These are phyloP conservation scores for Acrobeloides nanus DNA, from an alignment of 2,888 invertebrate genomes.

Conservation along the genomic window DNA sequence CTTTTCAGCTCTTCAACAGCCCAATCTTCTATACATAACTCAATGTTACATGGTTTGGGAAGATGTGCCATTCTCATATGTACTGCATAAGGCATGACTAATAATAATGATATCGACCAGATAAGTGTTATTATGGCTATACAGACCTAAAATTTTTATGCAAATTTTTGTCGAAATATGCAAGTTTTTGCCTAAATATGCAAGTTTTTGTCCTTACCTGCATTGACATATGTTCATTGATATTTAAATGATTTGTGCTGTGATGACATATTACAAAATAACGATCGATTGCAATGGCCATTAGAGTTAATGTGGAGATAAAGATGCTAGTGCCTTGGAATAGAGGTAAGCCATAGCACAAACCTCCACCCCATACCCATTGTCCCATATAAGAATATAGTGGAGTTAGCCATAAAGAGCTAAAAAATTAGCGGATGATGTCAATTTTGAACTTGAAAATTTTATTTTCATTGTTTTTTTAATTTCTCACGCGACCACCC, in stretches of 20 bases:
- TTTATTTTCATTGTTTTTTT: slow-evolving; percentile 2
- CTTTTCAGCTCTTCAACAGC: slow-evolving; percentile 67
- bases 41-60: slow-evolving; percentile 59
- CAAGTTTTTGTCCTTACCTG: slow-evolving; percentile 12
- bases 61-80: slow-evolving; percentile 61
- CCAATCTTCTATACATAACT: slow-evolving; percentile 66
- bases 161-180: background rate
- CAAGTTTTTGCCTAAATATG: background rate
- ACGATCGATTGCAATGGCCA: slow-evolving; percentile 91
- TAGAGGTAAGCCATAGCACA: slow-evolving; percentile 87
- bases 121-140: slow-evolving; percentile 75
- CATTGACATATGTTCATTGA: slow-evolving; percentile 16
- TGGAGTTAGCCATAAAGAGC: slow-evolving; percentile 93
- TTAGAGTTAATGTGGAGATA: slow-evolving; percentile 89
- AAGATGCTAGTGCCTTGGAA: slow-evolving; percentile 85
- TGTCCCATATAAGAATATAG: slow-evolving; percentile 79
- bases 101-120: slow-evolving; percentile 78
- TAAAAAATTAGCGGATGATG: slow-evolving; percentile 56
- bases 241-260: slow-evolving; percentile 10
- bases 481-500: background rate
- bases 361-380: slow-evolving; percentile 83
- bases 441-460: background rate
- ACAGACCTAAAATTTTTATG: slow-evolving; percentile 44
- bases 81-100: slow-evolving; percentile 82
- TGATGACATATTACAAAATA: slow-evolving; percentile 74